Base-by-base conservation (phyloP, 2,888 invertebrate genomes). In the Leucophenga maculata region DNA sequence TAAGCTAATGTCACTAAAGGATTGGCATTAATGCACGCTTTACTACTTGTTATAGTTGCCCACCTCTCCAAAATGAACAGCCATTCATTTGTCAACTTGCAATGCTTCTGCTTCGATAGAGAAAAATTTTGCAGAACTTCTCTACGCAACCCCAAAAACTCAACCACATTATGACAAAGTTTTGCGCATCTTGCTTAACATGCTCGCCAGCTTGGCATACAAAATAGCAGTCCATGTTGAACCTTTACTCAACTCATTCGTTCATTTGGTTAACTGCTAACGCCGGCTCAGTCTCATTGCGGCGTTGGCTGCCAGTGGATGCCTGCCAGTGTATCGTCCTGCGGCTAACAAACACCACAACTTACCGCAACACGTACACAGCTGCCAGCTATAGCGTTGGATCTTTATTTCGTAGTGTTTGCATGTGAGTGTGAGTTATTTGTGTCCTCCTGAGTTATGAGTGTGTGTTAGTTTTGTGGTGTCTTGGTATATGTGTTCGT, bases 31-130 rank as follows among this genome's bases (percentile, higher is more conserved):
- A 65, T 59, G 69, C 64, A 60, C 67, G 65, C 62, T 67, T 22
- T 46, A 67, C 48, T 20, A 16, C 26, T 14, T 50, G 50, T 26
- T 26, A 50, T 16, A 18, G 6, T 54, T 54, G 64, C 55, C 31
- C 48, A 44, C 22, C 50, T 44, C 46, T n/a, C 26, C 26, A 26
- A 39, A 70, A 64, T 69, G 31, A 57, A 54, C 68, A 67, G 71
- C 69, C 60, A 44, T 68, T 74, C 84, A 82, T 84, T 82, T 82
- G 84, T 84, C 84, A 82, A 84, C 84, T 79, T 82, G 75, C 77
- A 72, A 70, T 77, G 80, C 74, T 62, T 67, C 67, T 62, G 65
- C 67, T 67, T 55, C 64, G 67, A 70, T 65, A 57, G 31, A 70
- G 55, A 60, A 79, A 78, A 73, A 71, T 39, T 39, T 39, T 79